Evolutionary conservation across 2,113 vertebrate species (phyloP).

Genomic region (Formicarius rufipectus): DNA sequence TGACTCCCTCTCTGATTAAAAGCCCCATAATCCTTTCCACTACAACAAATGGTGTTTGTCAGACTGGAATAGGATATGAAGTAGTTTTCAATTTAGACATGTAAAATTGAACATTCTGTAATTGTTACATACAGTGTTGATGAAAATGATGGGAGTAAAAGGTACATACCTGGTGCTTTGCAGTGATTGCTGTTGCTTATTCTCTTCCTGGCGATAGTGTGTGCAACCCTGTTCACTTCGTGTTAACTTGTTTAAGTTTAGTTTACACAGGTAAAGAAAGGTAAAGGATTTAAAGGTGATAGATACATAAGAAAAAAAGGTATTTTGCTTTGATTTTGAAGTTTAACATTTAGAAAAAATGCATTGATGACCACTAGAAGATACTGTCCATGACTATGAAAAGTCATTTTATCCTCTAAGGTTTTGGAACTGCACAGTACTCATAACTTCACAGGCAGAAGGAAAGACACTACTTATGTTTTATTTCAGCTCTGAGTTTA

Average conservation of each 20-base stretch:
- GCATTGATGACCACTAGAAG: background rate
- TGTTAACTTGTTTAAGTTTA: background rate
- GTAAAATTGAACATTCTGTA: background rate
- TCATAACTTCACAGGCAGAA: background rate
- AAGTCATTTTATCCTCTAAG: background rate
- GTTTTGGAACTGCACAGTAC: background rate
- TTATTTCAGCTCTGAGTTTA: background rate
- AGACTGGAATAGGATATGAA: background rate
- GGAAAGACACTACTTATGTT: background rate
- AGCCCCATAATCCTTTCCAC: background rate
- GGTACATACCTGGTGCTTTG: background rate
- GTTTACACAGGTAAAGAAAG: background rate
- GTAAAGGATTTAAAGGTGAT: background rate
- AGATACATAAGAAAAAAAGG: background rate
- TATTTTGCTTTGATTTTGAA: background rate
- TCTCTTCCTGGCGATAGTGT: background rate
- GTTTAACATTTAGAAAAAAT: background rate
- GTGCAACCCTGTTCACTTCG: background rate
- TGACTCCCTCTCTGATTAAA: background rate
- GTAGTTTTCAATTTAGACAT: background rate
- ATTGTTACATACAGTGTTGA: background rate
- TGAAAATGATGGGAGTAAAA: background rate
- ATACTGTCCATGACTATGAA: background rate
- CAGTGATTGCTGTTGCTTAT: background rate
- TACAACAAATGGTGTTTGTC: fast-evolving